Evolutionary conservation across 1,140 invertebrate genomes (phyloP), one percentile per base, ranked within the genome.

Genomic region (Oreohelix idahoensis): DNA sequence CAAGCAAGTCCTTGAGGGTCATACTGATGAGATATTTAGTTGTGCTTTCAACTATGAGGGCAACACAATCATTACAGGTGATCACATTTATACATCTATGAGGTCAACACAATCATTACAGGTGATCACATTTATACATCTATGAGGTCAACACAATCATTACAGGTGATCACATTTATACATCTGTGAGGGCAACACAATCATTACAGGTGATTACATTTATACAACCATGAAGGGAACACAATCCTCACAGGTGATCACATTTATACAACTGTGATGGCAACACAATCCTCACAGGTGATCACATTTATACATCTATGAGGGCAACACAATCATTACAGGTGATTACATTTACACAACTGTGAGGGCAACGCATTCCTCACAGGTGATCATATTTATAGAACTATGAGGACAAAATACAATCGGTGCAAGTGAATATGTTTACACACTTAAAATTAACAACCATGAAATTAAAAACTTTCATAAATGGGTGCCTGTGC

Each of bases 31-130:
- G 88, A 95, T 97, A 39, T 96, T 96, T 89, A 96, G 95, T 4
- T 96, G 95, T 87, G 95, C 95, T 0, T 96, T 95, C 90, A 96
- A 95, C 29, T 96, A 96, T 89, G 93, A 94, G 1, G 96, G 96
- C 0, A 95, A 96, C 88, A 95, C 94, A 0, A 95, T 96, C 82
- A 93, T 96, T 71, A 96, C 96, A 49, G 96, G 93, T 92, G 85
- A 70, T 4, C 4, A 58, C 20, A 58, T 58, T 4, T 58, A 23
- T 58, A 49, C 17, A 49, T 23, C 26, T 58, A 20, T 15, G 53
- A 58, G 26, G 23, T 10, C 53, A 58, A 4, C 53, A 58, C 94
- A 0, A 95, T 96, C 82, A 93, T 96, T 71, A 96, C 96, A 49
- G 96, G 93, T 92, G 85, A 70, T 4, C 4, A 58, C 20, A 58